These are phyloP conservation scores for Zaprionus kolodkinae DNA, from an alignment of 1,140 invertebrate genomes.

Conservation along the genomic window DNA sequence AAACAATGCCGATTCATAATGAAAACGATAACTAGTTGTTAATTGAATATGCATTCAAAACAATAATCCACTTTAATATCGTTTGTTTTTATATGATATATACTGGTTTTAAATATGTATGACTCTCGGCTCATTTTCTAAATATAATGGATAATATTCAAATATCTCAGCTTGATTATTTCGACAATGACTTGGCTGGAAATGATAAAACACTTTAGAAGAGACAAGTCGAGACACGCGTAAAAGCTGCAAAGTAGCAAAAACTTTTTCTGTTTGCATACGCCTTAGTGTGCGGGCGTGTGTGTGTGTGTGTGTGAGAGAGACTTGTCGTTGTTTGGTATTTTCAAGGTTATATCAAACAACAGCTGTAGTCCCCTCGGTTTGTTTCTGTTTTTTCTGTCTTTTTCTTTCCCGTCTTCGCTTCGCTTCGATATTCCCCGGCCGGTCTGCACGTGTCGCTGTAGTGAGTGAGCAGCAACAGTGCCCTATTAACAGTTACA, in stretches of 20 bases:
- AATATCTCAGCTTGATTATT: slow-evolving; percentile 35
- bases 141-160: slow-evolving; percentile 28
- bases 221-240: slow-evolving; percentile 44
- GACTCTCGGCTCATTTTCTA: background rate
- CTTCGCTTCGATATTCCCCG: slow-evolving; percentile 13
- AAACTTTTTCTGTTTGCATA: slow-evolving; percentile 23
- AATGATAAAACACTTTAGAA: slow-evolving; percentile 19
- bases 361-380: slow-evolving; percentile 42
- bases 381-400: slow-evolving; percentile 44
- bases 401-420: background rate
- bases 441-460: slow-evolving; percentile 29
- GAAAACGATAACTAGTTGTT: background rate
- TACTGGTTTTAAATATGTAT: background rate
- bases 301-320: slow-evolving; percentile 7
- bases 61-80: background rate
- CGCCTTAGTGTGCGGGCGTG: slow-evolving; percentile 2
- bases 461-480: slow-evolving; percentile 7
- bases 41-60: background rate
- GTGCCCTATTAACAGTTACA: background rate
- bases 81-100: background rate
- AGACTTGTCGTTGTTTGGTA: slow-evolving; percentile 13
- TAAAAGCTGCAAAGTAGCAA: slow-evolving; percentile 32
- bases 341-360: slow-evolving; percentile 55
- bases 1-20: background rate
- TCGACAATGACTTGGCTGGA: slow-evolving; percentile 37